phyloP scores from a whole-genome alignment of 1,140 invertebrate species.

The Zeugodacus cucurbitae region DNA sequence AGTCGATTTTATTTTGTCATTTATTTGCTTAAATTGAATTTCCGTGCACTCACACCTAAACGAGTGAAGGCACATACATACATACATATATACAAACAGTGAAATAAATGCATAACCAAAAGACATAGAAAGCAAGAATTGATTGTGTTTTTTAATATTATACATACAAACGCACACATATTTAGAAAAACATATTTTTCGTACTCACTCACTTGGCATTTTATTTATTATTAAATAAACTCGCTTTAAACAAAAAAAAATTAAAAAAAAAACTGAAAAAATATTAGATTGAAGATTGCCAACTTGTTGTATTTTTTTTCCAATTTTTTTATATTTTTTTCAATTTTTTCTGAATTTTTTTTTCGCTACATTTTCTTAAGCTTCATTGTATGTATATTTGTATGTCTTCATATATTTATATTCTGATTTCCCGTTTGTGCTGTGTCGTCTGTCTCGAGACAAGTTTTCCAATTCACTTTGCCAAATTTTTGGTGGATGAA shows the following conservation, averaged over 20 bases:
- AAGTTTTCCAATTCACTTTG: slow-evolving; percentile 30
- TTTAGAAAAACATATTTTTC: background rate
- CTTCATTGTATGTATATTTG: background rate
- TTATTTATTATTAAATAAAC: slow-evolving; percentile 33
- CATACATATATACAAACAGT: background rate
- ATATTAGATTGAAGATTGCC: background rate
- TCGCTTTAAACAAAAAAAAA: slow-evolving; percentile 25
- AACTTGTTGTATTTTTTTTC: background rate
- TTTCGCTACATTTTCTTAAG: background rate
- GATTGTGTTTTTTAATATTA: background rate
- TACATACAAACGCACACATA: background rate
- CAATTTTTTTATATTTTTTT: background rate
- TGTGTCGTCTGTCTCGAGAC: background rate
- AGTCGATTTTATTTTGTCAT: slow-evolving; percentile 1
- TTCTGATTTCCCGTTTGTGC: background rate
- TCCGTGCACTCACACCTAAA: background rate
- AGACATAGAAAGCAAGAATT: background rate
- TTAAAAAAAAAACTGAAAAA: background rate
- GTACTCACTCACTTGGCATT: background rate
- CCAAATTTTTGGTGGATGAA: slow-evolving; percentile 33
- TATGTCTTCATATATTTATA: background rate
- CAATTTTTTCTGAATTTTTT: too few relatives aligned
- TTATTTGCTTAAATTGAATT: slow-evolving; percentile 39
- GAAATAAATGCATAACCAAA: background rate
- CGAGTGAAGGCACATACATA: background rate